Conservation (phyloP, 2,113 vertebrate genomes). For the Ammodramus savannarum region DNA sequence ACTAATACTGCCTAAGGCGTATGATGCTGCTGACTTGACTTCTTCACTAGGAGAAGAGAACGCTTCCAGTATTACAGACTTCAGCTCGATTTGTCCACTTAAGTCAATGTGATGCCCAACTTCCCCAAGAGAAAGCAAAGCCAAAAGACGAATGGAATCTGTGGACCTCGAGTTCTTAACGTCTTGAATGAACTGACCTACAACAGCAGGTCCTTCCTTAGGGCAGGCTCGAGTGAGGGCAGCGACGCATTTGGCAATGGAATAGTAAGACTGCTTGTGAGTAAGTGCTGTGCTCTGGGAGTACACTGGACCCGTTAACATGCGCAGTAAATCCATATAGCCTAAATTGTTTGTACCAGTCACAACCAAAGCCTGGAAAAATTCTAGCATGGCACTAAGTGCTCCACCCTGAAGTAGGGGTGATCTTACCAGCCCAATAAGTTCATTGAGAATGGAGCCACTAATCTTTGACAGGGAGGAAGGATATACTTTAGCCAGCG, state of each 20-base stretch:
- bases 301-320: slow-evolving; percentile 96
- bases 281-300: slow-evolving; percentile 91
- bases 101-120: slow-evolving; percentile 98
- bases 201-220: slow-evolving; percentile 93
- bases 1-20: slow-evolving; percentile 94
- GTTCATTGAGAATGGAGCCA: slow-evolving; percentile 92
- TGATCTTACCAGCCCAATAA: slow-evolving; percentile 91
- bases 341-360: slow-evolving; percentile 90
- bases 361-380: slow-evolving; percentile 94
- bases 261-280: slow-evolving; percentile 98
- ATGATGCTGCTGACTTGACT: slow-evolving; percentile 96
- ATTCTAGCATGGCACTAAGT: slow-evolving; percentile 96
- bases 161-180: slow-evolving; percentile 98
- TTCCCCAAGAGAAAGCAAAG: slow-evolving; percentile 94
- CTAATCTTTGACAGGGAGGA: slow-evolving; percentile 95
- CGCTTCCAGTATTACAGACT: slow-evolving; percentile 95
- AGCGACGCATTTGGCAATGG: slow-evolving; percentile 97
- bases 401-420: slow-evolving; percentile 96
- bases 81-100: slow-evolving; percentile 94
- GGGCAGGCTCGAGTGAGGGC: slow-evolving; percentile 95
- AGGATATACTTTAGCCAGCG: slow-evolving; percentile 93
- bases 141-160: slow-evolving; percentile 94
- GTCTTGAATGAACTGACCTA: slow-evolving; percentile 98
- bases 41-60: slow-evolving; percentile 98
- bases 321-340: slow-evolving; percentile 96